Evolutionary conservation across 2,113 vertebrate species (phyloP), one percentile per base, ranked within the genome.

Genomic region (Pelodiscus sinensis): DNA sequence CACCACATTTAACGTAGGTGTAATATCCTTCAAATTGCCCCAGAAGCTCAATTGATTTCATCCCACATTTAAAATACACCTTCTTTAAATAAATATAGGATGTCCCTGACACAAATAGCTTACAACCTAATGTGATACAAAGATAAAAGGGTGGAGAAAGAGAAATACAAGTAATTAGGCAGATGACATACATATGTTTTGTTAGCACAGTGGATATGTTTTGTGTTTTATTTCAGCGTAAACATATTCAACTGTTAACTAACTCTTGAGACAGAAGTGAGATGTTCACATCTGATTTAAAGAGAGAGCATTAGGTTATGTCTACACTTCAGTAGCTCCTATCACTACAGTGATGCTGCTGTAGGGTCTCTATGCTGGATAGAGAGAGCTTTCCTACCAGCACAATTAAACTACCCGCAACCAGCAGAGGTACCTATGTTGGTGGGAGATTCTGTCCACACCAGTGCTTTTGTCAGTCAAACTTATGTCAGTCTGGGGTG

Each of bases 241-340:
- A 75, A 82, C 91, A 85, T 51, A 85, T 9, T 52, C 27, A 52
- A 18, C 85, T 80, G 5, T 51, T 79, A 79, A 75, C 0, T 82
- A 24, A 68, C 18, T 81, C 79, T 0, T 62, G 19, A 86, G 54
- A 81, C 54, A 15, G 82, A 85, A 6, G 3, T 21, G 24, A 35
- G 55, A 91, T 16, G 56, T 71, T 90, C 71, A 77, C 79, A 95
- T 27, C 65, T 92, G 31, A 87, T 19, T 79, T 62, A 91, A 52
- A 21, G 73, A 84, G 22, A 57, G 71, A 38, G 31, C 52, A 68
- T 35, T 86, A 91, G 57, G 88, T 25, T 0, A 89, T 79, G 90
- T 12, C 86, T 29, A 85, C 88, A 79, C 62, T 25, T 25, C 57
- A 58, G 24, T 1, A 10, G 10, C 57, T 25, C 24, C 9, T 58